Percentiles rank a stretch among this genome's conserved stretches.
These are phyloP conservation scores for Ennomos erosarius DNA, from an alignment of 2,888 invertebrate species.

Conservation along the genomic window DNA sequence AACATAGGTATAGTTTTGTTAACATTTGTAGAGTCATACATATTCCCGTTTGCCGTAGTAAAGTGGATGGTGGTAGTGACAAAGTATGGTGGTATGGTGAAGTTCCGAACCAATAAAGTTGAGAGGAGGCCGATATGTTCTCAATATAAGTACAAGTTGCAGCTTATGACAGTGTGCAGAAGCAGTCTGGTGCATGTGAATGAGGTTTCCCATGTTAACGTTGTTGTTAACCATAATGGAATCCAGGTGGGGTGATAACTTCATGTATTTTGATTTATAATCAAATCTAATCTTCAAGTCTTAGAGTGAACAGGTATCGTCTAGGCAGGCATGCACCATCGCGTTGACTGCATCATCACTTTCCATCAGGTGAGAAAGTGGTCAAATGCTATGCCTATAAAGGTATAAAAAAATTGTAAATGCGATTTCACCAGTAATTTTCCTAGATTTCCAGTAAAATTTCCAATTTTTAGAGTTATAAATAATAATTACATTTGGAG, in stretches of 20 bases:
- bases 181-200: slow-evolving; percentile 38
- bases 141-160: slow-evolving; percentile 55
- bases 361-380: too few species aligned
- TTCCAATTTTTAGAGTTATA: too few species aligned
- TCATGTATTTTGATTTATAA: too few species aligned
- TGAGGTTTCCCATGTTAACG: slow-evolving; percentile 55
- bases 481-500: too few species aligned
- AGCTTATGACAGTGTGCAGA: slow-evolving; percentile 52
- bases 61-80: slow-evolving; percentile 62
- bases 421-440: too few species aligned
- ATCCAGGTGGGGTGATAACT: slow-evolving; percentile 51
- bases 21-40: slow-evolving; percentile 59
- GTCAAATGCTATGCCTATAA: too few species aligned
- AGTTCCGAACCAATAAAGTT: slow-evolving; percentile 22
- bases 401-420: too few species aligned
- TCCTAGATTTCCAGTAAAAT: too few species aligned
- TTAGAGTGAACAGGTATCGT: too few species aligned
- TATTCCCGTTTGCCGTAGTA: slow-evolving; percentile 57
- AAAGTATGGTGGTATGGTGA: slow-evolving; percentile 51
- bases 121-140: slow-evolving; percentile 31
- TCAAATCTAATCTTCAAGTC: too few species aligned
- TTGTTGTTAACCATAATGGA: slow-evolving; percentile 51
- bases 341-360: too few species aligned
- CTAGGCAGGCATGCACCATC: too few species aligned
- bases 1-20: slow-evolving; percentile 55